Evolutionary conservation across 2,113 vertebrate species (phyloP), one percentile per base, ranked within the genome.

Genomic region (Desmodus rotundus): DNA sequence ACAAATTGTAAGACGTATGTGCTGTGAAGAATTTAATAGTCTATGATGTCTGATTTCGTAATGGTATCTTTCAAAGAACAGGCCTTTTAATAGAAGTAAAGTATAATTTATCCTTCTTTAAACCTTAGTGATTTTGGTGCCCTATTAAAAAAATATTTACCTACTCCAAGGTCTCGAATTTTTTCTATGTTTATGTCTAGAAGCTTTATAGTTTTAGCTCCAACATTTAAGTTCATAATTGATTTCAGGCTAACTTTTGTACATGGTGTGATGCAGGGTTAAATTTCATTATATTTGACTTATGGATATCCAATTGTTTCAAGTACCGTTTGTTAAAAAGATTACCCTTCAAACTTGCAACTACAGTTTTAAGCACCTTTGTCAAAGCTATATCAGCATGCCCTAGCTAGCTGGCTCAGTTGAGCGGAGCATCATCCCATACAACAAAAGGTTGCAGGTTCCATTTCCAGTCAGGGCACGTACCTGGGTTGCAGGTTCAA

Each of bases 181-280:
- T 67, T 67, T 83, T 95, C 65, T 72, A 58, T 36, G 4, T 45
- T 84, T 93, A 47, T 26, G 76, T 87, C 70, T 26, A 83, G 24
- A 93, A 67, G 7, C 78, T 76, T 47, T 96, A 58, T 61, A 89
- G 73, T 81, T 92, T 93, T 73, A 93, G 38, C 12, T 52, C 47
- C 14, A 36, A 45, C 14, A 43, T 61, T 90, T 65, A 93, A 87
- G 47, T 43, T 31, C 20, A 52, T 67, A 14, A 41, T 31, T 61
- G 20, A 45, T 76, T 38, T 56, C n/a, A 41, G 82, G 56, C 90
- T 78, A 63, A 63, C 4, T 36, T 96, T 45, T 93, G 1, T 58
- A 13, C 87, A 19, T 91, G 19, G 10, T 82, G 6, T 74, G 20
- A 90, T 78, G 0, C 3, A 84, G 17, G 11, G 9, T 41, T 94